Base-by-base conservation (phyloP, 92 coral and sea anemone species). In the Porites evermanni region DNA sequence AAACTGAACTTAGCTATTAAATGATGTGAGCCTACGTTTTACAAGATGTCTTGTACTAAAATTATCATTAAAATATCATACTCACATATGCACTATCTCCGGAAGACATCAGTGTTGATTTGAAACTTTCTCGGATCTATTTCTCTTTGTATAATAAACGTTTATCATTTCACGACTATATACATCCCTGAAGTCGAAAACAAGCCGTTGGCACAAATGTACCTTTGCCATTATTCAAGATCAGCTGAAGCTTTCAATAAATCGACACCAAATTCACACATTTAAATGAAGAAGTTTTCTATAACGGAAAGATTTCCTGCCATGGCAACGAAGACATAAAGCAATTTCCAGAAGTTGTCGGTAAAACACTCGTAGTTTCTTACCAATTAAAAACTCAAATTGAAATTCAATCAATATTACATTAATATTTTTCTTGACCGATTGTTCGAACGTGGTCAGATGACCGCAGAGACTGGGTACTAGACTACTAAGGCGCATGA, bases 271-370 rank as follows among this genome's bases (percentile, higher is more conserved):
- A 23, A 53, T n/a, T 2, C 23, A 68, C 53, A 59, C 24, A 58
- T 20, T 67, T 26, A 53, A 6, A 38, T 0, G 47, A 38, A 38
- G 47, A 7, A 23, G 11, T 20, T 21, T 16, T 4, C 74, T 24
- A 21, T 11, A 23, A 9, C n/a, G 52, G 18, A 61, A 50, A 83
- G 32, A 83, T 65, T 8, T 74, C 80, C 63, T 32, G 65, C 65
- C 87, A 83, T 83, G 74, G 80, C 67, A 83, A 83, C 87, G 64
- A 18, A 23, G 51, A 83, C 80, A 80, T 83, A 64, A 83, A 83
- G n/a, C 10, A 63, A 83, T 13, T 72, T 50, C 58, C 44, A 71
- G 13, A 1, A 53, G 1, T 68, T 7, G 16, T 18, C 58, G 1
- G 56, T 56, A 11, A 56, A 38, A 38, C 19, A 58, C n/a, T 79